Conservation (phyloP, 2,888 invertebrate species). For the Oconnorella tubifera region DNA sequence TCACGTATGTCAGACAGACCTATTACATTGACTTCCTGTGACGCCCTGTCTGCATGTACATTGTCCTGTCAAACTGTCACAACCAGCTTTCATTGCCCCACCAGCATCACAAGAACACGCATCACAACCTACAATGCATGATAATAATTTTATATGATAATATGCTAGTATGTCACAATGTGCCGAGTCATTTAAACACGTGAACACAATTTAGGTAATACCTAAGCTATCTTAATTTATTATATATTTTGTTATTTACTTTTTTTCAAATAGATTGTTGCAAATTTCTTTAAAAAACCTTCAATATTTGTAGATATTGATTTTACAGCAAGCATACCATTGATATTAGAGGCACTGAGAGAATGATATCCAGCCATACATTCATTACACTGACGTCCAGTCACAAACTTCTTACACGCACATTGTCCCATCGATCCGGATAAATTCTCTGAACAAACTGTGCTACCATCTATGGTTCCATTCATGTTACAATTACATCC, state of each 20-base stretch:
- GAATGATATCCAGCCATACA: constrained; percentile 42
- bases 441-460: constrained; percentile 29
- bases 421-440: constrained; percentile 38
- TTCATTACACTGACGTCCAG: constrained; percentile 38
- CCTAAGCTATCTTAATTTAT: no score
- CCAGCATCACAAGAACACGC: constrained; percentile 41
- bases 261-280: no score
- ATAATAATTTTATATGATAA: no score
- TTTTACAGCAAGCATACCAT: constrained; percentile 39
- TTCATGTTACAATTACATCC: constrained; percentile 39
- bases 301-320: no score
- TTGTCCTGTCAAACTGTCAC: constrained; percentile 40
- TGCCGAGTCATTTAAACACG: no score
- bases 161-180: no score
- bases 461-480: constrained; percentile 39
- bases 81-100: constrained; percentile 31
- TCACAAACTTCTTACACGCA: constrained; percentile 39
- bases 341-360: constrained; percentile 31
- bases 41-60: constrained; percentile 37
- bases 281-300: no score
- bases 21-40: constrained; percentile 33
- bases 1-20: no score
- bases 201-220: no score
- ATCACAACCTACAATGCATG: constrained; percentile 36
- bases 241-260: no score